Evolutionary conservation across 2,888 invertebrate species (phyloP).

Genomic region (Perizoma affinitatum): DNA sequence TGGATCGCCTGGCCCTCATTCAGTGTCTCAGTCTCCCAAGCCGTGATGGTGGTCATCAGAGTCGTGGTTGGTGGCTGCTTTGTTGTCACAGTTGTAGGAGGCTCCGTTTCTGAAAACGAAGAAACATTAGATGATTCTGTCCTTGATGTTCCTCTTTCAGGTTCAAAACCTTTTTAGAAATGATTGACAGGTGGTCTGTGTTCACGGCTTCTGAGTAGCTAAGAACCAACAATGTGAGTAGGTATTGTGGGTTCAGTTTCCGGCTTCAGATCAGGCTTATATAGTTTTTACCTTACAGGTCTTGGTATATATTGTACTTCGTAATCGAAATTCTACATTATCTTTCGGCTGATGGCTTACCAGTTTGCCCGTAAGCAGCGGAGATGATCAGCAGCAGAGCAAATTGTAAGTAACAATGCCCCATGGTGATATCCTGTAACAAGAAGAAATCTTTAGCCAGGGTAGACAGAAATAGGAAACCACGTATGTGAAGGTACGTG

Average conservation of each 20-base stretch:
- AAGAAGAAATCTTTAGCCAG: conserved; percentile 30
- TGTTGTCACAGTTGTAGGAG: conserved; percentile 60
- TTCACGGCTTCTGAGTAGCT: too few relatives aligned
- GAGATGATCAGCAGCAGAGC: conserved; percentile 46
- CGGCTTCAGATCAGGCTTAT: not conserved
- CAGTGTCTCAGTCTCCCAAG: conserved; percentile 73
- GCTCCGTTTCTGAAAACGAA: conserved; percentile 62
- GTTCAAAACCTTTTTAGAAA: too few relatives aligned
- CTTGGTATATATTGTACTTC: not conserved
- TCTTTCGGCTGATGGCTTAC: conserved; percentile 50
- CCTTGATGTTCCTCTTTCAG: too few relatives aligned
- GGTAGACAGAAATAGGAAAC: too few relatives aligned
- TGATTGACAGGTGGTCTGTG: too few relatives aligned
- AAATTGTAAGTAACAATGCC: conserved; percentile 46
- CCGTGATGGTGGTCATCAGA: conserved; percentile 59
- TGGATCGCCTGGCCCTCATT: conserved; percentile 85
- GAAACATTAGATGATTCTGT: not conserved
- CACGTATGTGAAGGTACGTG: too few relatives aligned
- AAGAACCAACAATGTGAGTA: too few relatives aligned
- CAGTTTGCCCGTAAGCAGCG: conserved; percentile 62
- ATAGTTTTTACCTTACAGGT: not conserved
- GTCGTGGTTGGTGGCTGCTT: conserved; percentile 56
- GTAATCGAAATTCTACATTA: not conserved
- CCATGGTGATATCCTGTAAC: conserved; percentile 61
- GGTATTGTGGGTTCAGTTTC: too few relatives aligned